phyloP scores from a whole-genome alignment of 2,113 vertebrate genomes.

The Epinephelus cyanopodus region DNA sequence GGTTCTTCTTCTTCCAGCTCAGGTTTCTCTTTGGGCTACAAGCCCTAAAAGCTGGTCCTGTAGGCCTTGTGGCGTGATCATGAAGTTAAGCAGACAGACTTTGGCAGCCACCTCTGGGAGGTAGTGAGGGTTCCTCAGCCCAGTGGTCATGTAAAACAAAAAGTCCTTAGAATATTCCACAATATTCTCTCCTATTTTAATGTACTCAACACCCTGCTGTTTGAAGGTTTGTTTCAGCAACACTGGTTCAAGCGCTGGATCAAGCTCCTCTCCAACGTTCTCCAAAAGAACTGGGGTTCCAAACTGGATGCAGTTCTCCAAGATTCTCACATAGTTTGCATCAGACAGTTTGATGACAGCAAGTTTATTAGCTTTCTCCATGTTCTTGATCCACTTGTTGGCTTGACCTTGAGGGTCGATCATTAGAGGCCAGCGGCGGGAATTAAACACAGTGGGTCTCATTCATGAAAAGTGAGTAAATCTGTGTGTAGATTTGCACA shows the following conservation, averaged over 20 bases:
- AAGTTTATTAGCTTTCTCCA: slow-evolving; percentile 92
- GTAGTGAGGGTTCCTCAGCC: slow-evolving; percentile 94
- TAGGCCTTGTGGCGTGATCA: slow-evolving; percentile 95
- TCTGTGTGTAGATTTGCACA: too few species aligned
- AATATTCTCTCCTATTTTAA: slow-evolving; percentile 93
- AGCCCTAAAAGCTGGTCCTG: slow-evolving; percentile 95
- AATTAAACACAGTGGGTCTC: slow-evolving; percentile 94
- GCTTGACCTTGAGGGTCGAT: slow-evolving; percentile 96
- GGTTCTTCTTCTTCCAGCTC: slow-evolving; percentile 94
- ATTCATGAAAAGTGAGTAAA: too few species aligned
- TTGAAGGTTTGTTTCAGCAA: slow-evolving; percentile 93
- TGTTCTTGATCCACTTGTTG: slow-evolving; percentile 96
- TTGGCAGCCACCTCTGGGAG: slow-evolving; percentile 94
- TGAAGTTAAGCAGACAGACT: slow-evolving; percentile 95
- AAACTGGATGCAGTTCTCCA: slow-evolving; percentile 92
- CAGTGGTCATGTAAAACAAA: slow-evolving; percentile 92
- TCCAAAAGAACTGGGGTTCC: slow-evolving; percentile 92
- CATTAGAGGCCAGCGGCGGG: slow-evolving; percentile 93
- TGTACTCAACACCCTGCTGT: slow-evolving; percentile 93
- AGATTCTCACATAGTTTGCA: slow-evolving; percentile 85
- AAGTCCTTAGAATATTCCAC: slow-evolving; percentile 92
- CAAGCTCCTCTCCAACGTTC: slow-evolving; percentile 92
- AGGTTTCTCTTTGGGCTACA: slow-evolving; percentile 93
- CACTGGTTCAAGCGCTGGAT: slow-evolving; percentile 92
- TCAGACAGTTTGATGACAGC: slow-evolving; percentile 92